Base-by-base conservation (phyloP, 2,888 invertebrate genomes). In the Caenorhabditis sp. region DNA sequence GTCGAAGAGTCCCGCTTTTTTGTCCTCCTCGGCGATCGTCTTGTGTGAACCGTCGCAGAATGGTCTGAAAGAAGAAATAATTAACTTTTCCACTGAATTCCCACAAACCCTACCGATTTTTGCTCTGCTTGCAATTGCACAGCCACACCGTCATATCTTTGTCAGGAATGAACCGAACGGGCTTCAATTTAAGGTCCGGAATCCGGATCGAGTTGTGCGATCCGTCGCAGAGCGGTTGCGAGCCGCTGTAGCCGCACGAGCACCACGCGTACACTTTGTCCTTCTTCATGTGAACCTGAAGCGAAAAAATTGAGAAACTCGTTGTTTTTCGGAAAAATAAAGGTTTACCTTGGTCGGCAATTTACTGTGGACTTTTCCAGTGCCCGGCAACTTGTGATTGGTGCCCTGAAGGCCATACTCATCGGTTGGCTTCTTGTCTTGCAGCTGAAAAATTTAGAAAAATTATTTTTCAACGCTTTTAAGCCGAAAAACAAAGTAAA, bases 21-120 rank as follows among this genome's bases (percentile, higher is more conserved):
- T 83, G 48, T 86, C 85, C 56, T 85, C 84, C 7, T 85, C 85
- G 9, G 80, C 73, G 15, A 88, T 53, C 15, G 56, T 45, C 39
- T 82, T 94, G 90, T 99, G 98, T 5, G 95, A 93, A 7, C 98
- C 98, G 91, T 99, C 99, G 91, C 98, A 99, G 90, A 96, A 98
- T 1, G 99, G 99, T 80, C 95, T 82, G 72, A 45, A 81, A n/a
- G n/a, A n/a, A n/a, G n/a, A n/a, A 79, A 13, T 7, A 6, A 35
- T 0, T 11, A 43, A 70, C 30, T 41, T 22, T 41, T 26, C 3
- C 35, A 9, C 2, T 13, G 35, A 9, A 22, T 43, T 43, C 2
- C 22, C 43, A 17, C 17, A 43, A 55, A 32, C 20, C 48, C 50
- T 26, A 80, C 82, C 79, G 53, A 48, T 83, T 83, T 30, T 75